Conservation (phyloP, 2,888 invertebrate species). For the Drosophila robusta region DNA sequence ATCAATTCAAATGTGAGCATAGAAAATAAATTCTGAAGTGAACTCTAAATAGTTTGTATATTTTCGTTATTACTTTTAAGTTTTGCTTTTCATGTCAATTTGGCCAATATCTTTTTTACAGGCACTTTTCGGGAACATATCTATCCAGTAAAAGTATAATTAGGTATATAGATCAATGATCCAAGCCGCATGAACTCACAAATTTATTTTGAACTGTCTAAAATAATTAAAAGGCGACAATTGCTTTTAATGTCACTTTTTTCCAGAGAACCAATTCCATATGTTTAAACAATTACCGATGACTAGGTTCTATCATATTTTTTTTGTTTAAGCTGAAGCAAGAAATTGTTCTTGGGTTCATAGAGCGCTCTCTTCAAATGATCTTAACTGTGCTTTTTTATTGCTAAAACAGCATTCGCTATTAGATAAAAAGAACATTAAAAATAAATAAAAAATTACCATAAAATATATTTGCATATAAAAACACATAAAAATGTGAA, state of each 20-base stretch:
- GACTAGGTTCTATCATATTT: slow-evolving; percentile 7
- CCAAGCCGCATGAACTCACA: background rate
- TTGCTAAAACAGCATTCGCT: slow-evolving; percentile 8
- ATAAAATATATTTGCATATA: slow-evolving; percentile 13
- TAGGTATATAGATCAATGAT: too few species aligned
- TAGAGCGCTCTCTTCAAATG: background rate
- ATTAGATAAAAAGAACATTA: slow-evolving; percentile 1
- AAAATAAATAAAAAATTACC: slow-evolving; percentile 3
- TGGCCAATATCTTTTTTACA: too few species aligned
- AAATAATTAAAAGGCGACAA: slow-evolving; percentile 5
- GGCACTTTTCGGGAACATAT: too few species aligned
- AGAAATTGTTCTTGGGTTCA: background rate
- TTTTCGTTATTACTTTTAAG: too few species aligned
- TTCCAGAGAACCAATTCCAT: slow-evolving; percentile 17
- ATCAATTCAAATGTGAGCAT: too few species aligned
- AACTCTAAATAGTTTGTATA: too few species aligned
- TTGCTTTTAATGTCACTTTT: slow-evolving; percentile 18
- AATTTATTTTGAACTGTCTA: background rate
- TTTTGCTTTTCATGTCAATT: too few species aligned
- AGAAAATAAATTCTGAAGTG: too few species aligned
- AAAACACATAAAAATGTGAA: background rate
- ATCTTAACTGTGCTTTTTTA: background rate
- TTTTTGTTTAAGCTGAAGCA: background rate
- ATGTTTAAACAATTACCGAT: slow-evolving; percentile 22
- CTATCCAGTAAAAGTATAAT: too few species aligned